These are phyloP conservation scores for Heliconius nattereri DNA, from an alignment of 1,140 invertebrate species.

Conservation along the genomic window DNA sequence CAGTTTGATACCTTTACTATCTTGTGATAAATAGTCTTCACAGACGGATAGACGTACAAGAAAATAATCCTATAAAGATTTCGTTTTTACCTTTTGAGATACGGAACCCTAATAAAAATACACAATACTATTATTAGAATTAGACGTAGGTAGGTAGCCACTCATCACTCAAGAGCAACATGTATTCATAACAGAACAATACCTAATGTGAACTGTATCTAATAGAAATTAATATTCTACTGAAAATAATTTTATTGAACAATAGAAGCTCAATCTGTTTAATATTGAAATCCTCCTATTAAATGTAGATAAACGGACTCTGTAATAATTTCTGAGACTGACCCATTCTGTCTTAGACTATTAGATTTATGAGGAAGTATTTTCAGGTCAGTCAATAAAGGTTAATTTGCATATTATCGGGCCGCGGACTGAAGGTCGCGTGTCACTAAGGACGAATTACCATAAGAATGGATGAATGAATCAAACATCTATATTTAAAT, in stretches of 20 bases:
- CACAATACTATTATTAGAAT: no score
- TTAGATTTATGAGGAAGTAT: conserved; percentile 57
- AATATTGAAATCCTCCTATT: conserved; percentile 11
- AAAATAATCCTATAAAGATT: no score
- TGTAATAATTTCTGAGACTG: conserved; percentile 3
- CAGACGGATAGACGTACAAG: no score
- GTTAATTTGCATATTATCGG: conserved; percentile 75
- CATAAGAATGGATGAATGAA: conserved; percentile 73
- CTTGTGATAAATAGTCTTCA: no score
- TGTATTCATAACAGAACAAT: background rate
- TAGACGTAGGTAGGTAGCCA: no score
- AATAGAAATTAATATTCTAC: conserved; percentile 5
- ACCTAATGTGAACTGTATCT: background rate
- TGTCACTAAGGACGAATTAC: conserved; percentile 67
- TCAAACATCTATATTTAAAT: conserved; percentile 18
- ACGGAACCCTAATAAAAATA: no score
- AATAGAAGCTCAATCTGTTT: conserved; percentile 11
- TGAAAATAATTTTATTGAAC: background rate
- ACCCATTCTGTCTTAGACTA: conserved; percentile 4
- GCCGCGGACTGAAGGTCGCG: conserved; percentile 71
- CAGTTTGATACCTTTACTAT: no score
- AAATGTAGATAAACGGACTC: background rate
- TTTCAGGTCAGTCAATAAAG: conserved; percentile 69
- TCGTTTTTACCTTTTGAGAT: no score
- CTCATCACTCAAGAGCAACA: no score